A percentile compares a stretch with the other conserved stretches of the same genome.
phyloP scores from a whole-genome alignment of 2,113 vertebrate species.

The Erythrocebus patas region DNA sequence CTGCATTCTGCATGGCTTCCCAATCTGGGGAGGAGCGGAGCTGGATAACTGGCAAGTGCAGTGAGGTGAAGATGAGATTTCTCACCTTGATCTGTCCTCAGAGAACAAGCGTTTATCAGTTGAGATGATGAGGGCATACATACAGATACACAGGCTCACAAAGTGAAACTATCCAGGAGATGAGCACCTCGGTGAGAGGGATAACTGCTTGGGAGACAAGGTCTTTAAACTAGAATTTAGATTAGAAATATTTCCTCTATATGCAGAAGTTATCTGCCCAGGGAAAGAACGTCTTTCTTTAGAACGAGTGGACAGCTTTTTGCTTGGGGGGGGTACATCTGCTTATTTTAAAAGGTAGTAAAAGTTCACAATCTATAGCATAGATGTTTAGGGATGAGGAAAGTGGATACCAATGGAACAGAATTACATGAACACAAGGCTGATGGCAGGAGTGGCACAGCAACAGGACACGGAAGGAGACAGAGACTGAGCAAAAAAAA shows the following conservation, averaged over 20 bases:
- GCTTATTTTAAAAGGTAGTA: background rate
- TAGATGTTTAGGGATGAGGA: background rate
- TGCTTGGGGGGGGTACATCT: background rate
- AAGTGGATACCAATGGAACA: background rate
- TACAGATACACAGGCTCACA: background rate
- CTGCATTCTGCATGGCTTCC: rapidly evolving
- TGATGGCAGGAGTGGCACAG: background rate
- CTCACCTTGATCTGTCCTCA: background rate
- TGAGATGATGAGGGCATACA: background rate
- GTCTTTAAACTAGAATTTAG: background rate
- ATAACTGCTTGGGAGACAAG: background rate
- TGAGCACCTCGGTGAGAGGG: background rate
- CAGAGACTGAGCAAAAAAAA: background rate
- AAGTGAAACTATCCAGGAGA: background rate
- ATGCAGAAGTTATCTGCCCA: background rate
- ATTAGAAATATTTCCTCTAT: background rate
- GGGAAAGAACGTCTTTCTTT: background rate
- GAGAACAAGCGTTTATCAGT: background rate
- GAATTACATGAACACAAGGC: background rate
- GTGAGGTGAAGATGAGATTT: background rate
- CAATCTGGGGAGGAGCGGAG: too few relatives aligned
- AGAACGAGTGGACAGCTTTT: background rate
- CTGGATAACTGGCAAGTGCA: too few relatives aligned
- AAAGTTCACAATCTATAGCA: background rate
- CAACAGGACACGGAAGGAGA: background rate